phyloP scores from a whole-genome alignment of 2,888 invertebrate genomes.

The Drosophila subsilvestris region DNA sequence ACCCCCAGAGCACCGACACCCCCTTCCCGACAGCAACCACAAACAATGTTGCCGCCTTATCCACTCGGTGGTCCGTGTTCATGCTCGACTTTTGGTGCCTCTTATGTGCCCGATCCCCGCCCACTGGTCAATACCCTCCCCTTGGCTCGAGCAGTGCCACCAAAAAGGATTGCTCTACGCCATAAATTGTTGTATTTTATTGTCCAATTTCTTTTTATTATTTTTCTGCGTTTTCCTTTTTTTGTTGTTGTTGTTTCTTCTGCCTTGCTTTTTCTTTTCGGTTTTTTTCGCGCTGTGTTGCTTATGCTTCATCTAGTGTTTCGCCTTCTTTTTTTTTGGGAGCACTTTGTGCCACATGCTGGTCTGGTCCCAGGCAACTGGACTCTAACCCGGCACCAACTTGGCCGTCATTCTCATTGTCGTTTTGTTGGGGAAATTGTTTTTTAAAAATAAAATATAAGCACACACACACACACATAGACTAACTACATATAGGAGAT shows the following conservation, averaged over 20 bases:
- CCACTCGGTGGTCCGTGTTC: conserved; percentile 39
- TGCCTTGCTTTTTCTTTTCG: conserved; percentile 5
- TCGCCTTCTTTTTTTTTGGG: conserved; percentile 38
- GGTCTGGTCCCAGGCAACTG: conserved; percentile 53
- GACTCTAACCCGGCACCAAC: conserved; percentile 45
- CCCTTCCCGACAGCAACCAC: conserved; percentile 6
- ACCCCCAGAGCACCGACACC: too few species aligned
- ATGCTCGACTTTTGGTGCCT: conserved; percentile 64
- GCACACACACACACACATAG: conserved; percentile 4
- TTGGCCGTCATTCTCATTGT: conserved; percentile 68
- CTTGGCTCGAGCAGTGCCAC: conserved; percentile 61
- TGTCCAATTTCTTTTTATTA: conserved; percentile 80
- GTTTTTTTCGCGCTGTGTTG: conserved; percentile 66
- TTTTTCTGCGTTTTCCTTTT: conserved; percentile 52
- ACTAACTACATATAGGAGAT: conserved; percentile 33
- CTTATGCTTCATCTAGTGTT: conserved; percentile 75
- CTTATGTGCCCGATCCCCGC: neutral
- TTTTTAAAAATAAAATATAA: conserved; percentile 65
- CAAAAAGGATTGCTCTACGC: conserved; percentile 76
- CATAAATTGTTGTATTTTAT: conserved; percentile 79
- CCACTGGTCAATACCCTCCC: conserved; percentile 8
- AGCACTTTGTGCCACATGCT: conserved; percentile 74
- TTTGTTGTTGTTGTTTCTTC: conserved; percentile 30
- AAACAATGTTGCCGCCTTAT: conserved; percentile 65
- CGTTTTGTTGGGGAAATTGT: conserved; percentile 67